Evolutionary conservation across 2,888 invertebrate species (phyloP).

Genomic region (Drosophila hamatofila): DNA sequence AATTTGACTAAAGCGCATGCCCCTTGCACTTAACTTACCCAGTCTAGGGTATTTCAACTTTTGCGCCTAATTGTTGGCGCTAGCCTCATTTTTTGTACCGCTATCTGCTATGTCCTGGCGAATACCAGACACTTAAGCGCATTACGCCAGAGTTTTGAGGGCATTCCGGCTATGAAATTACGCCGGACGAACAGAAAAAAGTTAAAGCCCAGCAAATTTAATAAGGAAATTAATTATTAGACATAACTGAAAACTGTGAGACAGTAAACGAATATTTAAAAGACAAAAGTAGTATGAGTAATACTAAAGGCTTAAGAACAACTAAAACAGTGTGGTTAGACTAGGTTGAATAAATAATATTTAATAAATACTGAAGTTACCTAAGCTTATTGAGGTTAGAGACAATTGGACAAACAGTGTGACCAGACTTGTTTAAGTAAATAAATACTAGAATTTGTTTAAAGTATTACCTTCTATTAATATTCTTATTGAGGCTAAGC

Average conservation of each 20-base stretch:
- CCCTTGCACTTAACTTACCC: no score
- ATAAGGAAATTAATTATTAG: constrained; percentile 6
- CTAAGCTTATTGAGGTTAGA: neutral
- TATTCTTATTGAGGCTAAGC: no score
- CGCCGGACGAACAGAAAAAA: neutral
- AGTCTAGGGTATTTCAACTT: constrained; percentile 34
- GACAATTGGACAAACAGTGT: neutral
- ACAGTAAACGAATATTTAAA: neutral
- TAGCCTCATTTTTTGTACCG: constrained; percentile 8
- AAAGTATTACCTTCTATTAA: no score
- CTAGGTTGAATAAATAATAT: neutral
- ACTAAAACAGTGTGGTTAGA: neutral
- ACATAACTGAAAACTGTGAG: neutral
- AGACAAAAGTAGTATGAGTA: neutral
- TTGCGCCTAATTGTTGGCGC: constrained; percentile 16
- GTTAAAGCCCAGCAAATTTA: constrained; percentile 37
- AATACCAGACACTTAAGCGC: constrained; percentile 54
- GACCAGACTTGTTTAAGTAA: neutral
- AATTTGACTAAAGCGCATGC: neutral
- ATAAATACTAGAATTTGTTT: neutral
- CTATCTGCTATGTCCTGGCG: constrained; percentile 17
- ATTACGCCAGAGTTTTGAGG: constrained; percentile 49
- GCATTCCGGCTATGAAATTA: constrained; percentile 24
- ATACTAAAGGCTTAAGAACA: neutral
- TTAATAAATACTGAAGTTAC: neutral